phyloP scores from a whole-genome alignment of 2,113 vertebrate species.

The Triplophysa rosa region DNA sequence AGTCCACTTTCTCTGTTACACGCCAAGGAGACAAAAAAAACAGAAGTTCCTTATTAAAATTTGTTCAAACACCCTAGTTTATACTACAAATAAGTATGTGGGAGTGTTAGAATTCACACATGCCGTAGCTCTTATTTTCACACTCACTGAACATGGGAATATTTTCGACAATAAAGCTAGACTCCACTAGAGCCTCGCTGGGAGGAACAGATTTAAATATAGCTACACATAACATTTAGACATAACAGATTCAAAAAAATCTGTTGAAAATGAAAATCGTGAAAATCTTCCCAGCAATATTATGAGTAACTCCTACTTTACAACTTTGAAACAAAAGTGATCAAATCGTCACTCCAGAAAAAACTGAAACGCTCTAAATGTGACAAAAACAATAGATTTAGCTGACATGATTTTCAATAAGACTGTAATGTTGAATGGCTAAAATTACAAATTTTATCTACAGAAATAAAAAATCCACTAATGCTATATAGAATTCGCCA shows the following conservation, averaged over 20 bases:
- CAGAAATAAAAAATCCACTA: no score
- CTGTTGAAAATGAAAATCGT: no score
- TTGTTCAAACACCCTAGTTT: conserved; percentile 1
- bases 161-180: not conserved
- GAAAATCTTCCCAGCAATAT: not conserved
- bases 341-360: not conserved
- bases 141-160: not conserved
- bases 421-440: no score
- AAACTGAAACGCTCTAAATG: not conserved
- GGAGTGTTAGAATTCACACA: conserved; percentile 28
- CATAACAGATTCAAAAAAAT: conserved; percentile 13
- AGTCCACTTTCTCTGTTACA: no score
- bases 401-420: no score
- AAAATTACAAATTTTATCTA: no score
- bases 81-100: conserved; percentile 6
- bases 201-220: not conserved
- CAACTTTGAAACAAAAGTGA: not conserved
- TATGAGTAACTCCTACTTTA: not conserved
- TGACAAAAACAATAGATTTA: not conserved
- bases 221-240: conserved; percentile 1
- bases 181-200: not conserved
- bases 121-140: not conserved
- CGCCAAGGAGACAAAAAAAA: not conserved
- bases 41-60: no score
- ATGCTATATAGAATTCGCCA: no score